Evolutionary conservation across 2,797 vertebrate genomes (phyloP), one percentile per base, ranked within the genome.

Genomic region (Enteromius trimaculatus): DNA sequence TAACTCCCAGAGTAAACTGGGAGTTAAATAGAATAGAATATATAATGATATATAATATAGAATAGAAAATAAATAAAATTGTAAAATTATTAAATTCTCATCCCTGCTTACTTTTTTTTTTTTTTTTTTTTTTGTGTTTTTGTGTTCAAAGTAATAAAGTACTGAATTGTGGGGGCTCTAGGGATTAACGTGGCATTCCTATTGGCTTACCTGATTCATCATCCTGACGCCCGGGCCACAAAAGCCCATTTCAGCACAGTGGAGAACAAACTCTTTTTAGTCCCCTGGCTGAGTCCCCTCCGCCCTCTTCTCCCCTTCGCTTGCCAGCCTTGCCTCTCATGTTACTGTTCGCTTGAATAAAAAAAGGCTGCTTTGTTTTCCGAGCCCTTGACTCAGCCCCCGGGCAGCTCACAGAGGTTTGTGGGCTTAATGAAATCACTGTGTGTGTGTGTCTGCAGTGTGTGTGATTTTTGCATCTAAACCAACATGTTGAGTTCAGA

Each of bases 321-420:
- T 76, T 58, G 19, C 72, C 65, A 89, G 88, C 83, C 86, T 79
- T 37, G 19, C 85, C 86, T 91, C 94, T 94, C 91, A 79, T 88
- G 86, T 94, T 94, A 92, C 94, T 49, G 64, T 82, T 86, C 83
- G 88, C 88, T 13, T 71, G 86, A 90, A 88, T 82, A 93, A 89
- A 95, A 70, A 95, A 90, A 90, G 92, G 87, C 86, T 3, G 87
- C 92, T 92, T 94, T 95, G 93, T 94, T 88, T 69, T 76, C 58
- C 17, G 34, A 83, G 68, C 34, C 47, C 13, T 55, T 66, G 47
- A 69, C 39, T 74, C 34, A 31, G 81, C 77, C 81, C 81, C 34
- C 29, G 8, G 64, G 79, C 77, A 85, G 79, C 3, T 10, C 47
- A 77, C 51, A 80, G 64, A 79, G 31, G 64, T 72, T 69, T 85